A percentile compares a stretch with the other conserved stretches of the same genome.
Evolutionary conservation across 2,888 invertebrate genomes (phyloP).

Genomic region (Melinaea menophilus): DNA sequence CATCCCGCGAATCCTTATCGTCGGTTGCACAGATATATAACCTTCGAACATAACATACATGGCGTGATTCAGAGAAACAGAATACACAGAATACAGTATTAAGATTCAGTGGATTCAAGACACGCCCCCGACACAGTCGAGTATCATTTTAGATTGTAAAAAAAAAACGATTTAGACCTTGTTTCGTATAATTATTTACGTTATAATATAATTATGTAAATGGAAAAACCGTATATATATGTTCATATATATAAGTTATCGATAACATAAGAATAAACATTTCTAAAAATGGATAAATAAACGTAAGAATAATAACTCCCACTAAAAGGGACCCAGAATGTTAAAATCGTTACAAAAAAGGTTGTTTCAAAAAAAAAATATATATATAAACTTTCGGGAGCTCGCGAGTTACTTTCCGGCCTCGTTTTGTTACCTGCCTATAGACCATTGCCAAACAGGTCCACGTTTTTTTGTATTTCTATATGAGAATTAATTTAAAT

Average conservation of each 20-base stretch:
- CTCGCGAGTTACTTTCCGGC: constrained; percentile 59
- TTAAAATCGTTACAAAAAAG: constrained; percentile 45
- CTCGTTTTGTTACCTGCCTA: constrained; percentile 65
- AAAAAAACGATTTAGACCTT: constrained; percentile 7
- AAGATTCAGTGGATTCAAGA: not conserved
- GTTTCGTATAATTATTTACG: constrained; percentile 12
- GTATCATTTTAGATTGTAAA: not conserved
- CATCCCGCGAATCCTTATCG: constrained; percentile 69
- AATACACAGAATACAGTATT: constrained; percentile 1
- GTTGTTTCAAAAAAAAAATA: constrained; percentile 41
- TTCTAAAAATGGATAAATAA: not conserved
- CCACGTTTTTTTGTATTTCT: constrained; percentile 28
- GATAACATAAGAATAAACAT: not conserved
- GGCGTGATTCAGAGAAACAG: constrained; percentile 10
- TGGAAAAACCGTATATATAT: constrained; percentile 29
- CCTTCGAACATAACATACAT: constrained; percentile 9
- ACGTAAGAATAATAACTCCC: constrained; percentile 14
- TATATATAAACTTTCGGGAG: constrained; percentile 41
- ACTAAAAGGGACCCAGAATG: constrained; percentile 35
- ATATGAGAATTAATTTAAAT: constrained; percentile 4
- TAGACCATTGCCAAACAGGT: constrained; percentile 44
- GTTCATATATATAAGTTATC: no score
- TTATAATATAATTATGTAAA: constrained; percentile 28
- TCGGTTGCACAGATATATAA: constrained; percentile 32
- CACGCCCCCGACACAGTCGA: not conserved